Evolutionary conservation across 2,888 invertebrate genomes (phyloP), one percentile per base, ranked within the genome.

Genomic region (Hermodice carunculata): DNA sequence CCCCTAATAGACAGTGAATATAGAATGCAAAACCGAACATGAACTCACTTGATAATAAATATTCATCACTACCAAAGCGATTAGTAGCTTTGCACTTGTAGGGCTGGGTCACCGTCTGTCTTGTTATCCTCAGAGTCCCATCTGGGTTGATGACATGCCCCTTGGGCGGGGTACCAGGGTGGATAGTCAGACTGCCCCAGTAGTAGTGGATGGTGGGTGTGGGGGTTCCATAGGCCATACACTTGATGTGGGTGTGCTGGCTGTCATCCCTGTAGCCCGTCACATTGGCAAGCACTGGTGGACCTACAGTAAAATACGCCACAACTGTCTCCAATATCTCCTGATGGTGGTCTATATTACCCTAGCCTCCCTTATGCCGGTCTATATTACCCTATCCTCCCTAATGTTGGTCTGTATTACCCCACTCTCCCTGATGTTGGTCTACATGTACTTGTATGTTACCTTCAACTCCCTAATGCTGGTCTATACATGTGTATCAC

Each of bases 151-250:
- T 28, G 28, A 3, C 24, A 14, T 40, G 24, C 11, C 22, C 42
- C 42, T 19, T 11, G 11, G 40, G 40, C n/a, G 22, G 17, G 46
- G 14, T n/a, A n/a, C 11, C 46, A 46, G 46, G 4, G 49, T 19
- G 54, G 40, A 42, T 28, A n/a, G 42, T 24, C 14, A 26, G 54
- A 14, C 54, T 43, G n/a, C n/a, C n/a, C 54, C 54, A 54, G 42
- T 54, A n/a, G 29, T 54, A 54, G n/a, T n/a, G 24, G 6, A 54
- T 19, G 22, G 2, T 17, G 17, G 54, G 40, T 4, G 1, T 37
- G 42, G 54, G 54, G 17, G 54, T 24, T 17, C 54, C 54, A 2
- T n/a, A 40, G 1, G 54, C 54, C 54, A 37, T 37, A 54, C 54
- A 54, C 34, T 37, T 32, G 22, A 54, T 11, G 40, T 29, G 40